These are phyloP conservation scores for Melipona bicolor DNA, from an alignment of 2,888 invertebrate genomes.

Conservation along the genomic window DNA sequence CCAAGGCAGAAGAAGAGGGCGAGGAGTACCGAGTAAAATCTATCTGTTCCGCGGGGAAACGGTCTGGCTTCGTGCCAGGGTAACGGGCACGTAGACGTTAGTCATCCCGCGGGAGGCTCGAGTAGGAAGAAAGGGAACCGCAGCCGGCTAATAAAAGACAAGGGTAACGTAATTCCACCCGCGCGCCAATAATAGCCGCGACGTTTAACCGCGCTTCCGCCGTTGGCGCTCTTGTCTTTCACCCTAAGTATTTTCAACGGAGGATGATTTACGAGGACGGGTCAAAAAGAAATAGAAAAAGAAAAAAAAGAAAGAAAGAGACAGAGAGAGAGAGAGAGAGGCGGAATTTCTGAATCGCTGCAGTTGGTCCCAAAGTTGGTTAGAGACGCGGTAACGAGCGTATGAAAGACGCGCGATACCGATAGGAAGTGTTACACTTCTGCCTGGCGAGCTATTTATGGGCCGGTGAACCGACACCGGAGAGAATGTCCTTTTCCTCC, in stretches of 20 bases:
- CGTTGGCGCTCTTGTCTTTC: constrained; percentile 59
- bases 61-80: constrained; percentile 62
- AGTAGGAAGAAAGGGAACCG: constrained; percentile 63
- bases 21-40: constrained; percentile 60
- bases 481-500: constrained; percentile 34
- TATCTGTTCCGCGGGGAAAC: constrained; percentile 48
- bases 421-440: constrained; percentile 41
- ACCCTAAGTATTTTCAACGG: constrained; percentile 62
- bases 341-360: not conserved
- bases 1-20: constrained; percentile 53
- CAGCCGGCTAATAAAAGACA: constrained; percentile 72
- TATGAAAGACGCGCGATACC: not conserved
- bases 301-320: not conserved
- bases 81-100: constrained; percentile 58
- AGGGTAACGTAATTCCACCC: constrained; percentile 75
- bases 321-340: not conserved
- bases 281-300: not conserved
- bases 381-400: constrained; percentile 18
- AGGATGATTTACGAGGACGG: constrained; percentile 45
- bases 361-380: not conserved
- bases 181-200: constrained; percentile 72
- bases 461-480: constrained; percentile 17
- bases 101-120: constrained; percentile 63
- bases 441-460: constrained; percentile 37
- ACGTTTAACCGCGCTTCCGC: constrained; percentile 69